A percentile compares a stretch with the other conserved stretches of the same genome.
Conservation (phyloP, 2,888 invertebrate genomes). For the Phymatocera aterrima region DNA sequence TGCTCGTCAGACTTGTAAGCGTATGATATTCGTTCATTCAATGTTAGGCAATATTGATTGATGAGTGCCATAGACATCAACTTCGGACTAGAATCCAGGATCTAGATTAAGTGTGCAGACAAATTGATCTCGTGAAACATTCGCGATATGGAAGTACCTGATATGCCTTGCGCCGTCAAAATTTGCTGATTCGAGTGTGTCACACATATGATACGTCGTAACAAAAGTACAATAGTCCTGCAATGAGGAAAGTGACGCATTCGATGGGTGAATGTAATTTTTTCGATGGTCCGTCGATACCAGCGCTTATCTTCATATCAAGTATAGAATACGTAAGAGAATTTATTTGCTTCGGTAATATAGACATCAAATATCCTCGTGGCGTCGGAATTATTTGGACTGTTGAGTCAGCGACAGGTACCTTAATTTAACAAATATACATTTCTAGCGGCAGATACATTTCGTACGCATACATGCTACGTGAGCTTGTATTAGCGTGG, state of each 20-base stretch:
- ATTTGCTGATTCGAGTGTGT: not conserved
- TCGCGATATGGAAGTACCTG: not conserved
- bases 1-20: conserved; percentile 23
- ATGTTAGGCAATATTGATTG: conserved; percentile 1
- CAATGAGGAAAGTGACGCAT: not conserved
- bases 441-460: no score
- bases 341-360: not conserved
- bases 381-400: not conserved
- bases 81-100: not conserved
- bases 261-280: not conserved
- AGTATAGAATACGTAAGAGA: not conserved
- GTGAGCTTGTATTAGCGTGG: no score
- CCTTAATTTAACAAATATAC: not conserved
- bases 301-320: not conserved
- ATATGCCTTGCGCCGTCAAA: not conserved
- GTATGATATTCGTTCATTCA: not conserved
- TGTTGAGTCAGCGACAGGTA: not conserved
- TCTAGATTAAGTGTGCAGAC: not conserved
- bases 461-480: no score
- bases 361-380: not conserved
- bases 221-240: no score
- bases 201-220: not conserved
- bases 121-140: not conserved
- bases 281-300: not conserved
- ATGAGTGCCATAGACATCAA: not conserved